Base-by-base conservation (phyloP, 2,888 invertebrate genomes). In the Drosophila conformis region DNA sequence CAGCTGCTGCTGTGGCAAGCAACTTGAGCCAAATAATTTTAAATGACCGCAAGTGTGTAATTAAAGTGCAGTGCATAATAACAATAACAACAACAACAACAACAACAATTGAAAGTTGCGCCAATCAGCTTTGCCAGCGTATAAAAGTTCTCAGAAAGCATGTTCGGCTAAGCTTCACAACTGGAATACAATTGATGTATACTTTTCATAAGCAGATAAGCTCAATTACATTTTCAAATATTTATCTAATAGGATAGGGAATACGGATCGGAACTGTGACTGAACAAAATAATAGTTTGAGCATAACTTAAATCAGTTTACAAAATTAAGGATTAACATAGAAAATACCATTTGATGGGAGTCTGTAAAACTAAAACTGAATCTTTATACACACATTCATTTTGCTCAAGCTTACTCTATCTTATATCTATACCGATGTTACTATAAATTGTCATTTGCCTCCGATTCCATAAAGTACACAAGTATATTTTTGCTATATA, bases 11-110 rank as follows among this genome's bases (percentile, higher is more conserved):
- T 63, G 65, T 62, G 59, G 66, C 77, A 33, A 72, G 64, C 83
- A 74, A 80, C 77, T 87, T 75, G 69, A 75, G 82, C 73, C 85
- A 85, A 85, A 85, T 89, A 82, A 85, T 85, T 85, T 85, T 89
- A 89, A 85, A 89, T 89, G 88, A 85, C 89, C 85, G 82, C 85
- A 85, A 85, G 85, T 89, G 85, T 89, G 85, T 85, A 85, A 85
- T 85, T 85, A 85, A 87, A 85, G 73, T 82, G 89, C 89, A 84
- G 82, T 71, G 87, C 72, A 71, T 70, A 87, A 89, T 78, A 84
- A 76, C 64, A 27, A 27, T 27, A 27, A 27, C 27, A 27, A 27
- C 27, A 27, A 27, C 27, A 86, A 71, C 64, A 78, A 65, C 36
- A 70, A 65, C 65, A 63, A 56, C 42, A 66, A 66, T 51, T 71